A percentile compares a stretch with the other conserved stretches of the same genome.
These are phyloP conservation scores for Coendou prehensilis DNA, from an alignment of 2,797 vertebrate species.

Conservation along the genomic window DNA sequence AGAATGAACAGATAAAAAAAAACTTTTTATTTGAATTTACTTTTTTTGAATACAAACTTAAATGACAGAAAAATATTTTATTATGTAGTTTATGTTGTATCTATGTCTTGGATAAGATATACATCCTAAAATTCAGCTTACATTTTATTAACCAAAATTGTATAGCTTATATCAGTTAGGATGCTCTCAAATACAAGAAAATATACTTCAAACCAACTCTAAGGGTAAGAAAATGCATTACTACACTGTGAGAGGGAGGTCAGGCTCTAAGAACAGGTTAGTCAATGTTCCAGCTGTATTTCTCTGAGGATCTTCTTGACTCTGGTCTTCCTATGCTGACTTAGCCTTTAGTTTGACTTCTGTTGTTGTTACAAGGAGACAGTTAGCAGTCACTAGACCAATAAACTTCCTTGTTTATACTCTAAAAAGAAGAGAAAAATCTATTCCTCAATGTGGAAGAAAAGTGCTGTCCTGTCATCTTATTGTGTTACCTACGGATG, in stretches of 20 bases:
- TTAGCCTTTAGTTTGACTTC: background rate
- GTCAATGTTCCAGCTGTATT: background rate
- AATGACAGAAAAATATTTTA: background rate
- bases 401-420: background rate
- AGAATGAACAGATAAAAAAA: background rate
- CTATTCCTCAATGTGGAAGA: background rate
- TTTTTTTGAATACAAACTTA: background rate
- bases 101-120: background rate
- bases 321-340: background rate
- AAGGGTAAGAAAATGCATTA: background rate
- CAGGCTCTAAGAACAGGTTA: background rate
- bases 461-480: background rate
- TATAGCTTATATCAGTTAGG: background rate
- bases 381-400: background rate
- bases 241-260: background rate
- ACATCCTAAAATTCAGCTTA: background rate
- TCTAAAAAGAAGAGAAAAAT: background rate
- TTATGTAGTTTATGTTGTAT: background rate
- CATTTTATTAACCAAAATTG: conserved; percentile 32
- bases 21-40: background rate
- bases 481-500: background rate
- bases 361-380: background rate
- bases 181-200: conserved; percentile 2
- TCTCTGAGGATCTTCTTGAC: background rate
- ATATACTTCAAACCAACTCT: background rate